Evolutionary conservation across 2,113 vertebrate species (phyloP).

Genomic region (rat (Rattus norvegicus)): GRCr8 NC_086028.1:44697001-44697500

Average conservation of each 20-base stretch:
- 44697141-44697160: conserved; percentile 1
- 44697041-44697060: neutral
- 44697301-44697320: conserved; percentile 38
- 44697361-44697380: conserved; percentile 36
- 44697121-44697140: neutral
- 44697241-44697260: conserved; percentile 50
- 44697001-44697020: no score
- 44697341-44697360: neutral
- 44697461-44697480: conserved; percentile 80
- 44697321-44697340: conserved; percentile 31
- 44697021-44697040: neutral
- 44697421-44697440: conserved; percentile 70
- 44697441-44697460: conserved; percentile 73
- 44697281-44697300: conserved; percentile 1
- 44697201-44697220: neutral
- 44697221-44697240: conserved; percentile 22
- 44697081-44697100: neutral
- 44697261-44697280: conserved; percentile 54
- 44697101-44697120: neutral
- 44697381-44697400: conserved; percentile 39
- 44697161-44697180: conserved; percentile 39
- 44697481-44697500: conserved; percentile 73
- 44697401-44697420: conserved; percentile 60
- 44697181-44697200: conserved; percentile 53
- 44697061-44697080: neutral